phyloP scores from a whole-genome alignment of 2,113 vertebrate species.

The Pipra filicauda region DNA sequence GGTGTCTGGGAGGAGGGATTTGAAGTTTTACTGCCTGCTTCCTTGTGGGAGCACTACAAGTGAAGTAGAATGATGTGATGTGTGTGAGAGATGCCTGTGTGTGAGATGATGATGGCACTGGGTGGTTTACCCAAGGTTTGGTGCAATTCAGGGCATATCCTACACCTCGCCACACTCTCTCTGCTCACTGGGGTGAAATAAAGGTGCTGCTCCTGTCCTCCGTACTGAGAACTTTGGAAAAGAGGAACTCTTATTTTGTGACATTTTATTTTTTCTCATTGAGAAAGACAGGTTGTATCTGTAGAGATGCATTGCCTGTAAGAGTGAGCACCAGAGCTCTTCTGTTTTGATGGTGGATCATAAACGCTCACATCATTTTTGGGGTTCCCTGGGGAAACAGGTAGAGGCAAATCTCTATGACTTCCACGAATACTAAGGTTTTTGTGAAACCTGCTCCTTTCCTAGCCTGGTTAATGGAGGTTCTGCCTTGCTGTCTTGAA shows the following conservation, averaged over 20 bases:
- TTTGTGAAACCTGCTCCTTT: neutral
- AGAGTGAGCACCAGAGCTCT: neutral
- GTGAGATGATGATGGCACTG: accelerated
- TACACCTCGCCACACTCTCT: neutral
- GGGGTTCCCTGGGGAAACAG: neutral
- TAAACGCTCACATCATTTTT: neutral
- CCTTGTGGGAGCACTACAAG: neutral
- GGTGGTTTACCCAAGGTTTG: neutral
- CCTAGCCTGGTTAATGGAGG: neutral
- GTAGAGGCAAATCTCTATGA: neutral
- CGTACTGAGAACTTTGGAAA: neutral
- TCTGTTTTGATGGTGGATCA: neutral
- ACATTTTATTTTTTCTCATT: neutral
- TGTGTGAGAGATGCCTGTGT: neutral
- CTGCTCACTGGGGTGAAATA: neutral
- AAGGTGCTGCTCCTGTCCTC: neutral
- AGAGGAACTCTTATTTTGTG: neutral
- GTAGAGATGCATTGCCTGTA: neutral
- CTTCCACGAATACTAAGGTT: neutral
- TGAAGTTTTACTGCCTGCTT: neutral
- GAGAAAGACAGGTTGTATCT: neutral
- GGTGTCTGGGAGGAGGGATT: neutral
- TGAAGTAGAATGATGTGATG: neutral
- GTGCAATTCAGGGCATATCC: neutral
- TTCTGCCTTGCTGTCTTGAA: neutral